Evolutionary conservation across 2,113 vertebrate genomes (phyloP), one percentile per base, ranked within the genome.

Genomic region (Perca fluviatilis): DNA sequence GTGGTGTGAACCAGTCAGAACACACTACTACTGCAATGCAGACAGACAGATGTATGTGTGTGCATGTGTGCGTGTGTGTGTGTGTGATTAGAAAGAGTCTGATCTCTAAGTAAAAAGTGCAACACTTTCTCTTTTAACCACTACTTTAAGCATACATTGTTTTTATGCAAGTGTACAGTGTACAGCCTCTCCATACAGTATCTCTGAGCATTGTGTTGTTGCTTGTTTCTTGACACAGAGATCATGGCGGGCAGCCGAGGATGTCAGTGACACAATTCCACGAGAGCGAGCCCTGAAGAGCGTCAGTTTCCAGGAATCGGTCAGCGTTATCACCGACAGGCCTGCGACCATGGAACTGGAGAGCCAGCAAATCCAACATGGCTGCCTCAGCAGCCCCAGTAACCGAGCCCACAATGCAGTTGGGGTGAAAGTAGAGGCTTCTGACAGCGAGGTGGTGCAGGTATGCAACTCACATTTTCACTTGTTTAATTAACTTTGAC

Each of bases 331-430:
- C 90, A 80, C 95, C 68, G 88, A 93, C 90, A 94, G 92, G 62
- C 94, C 91, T 30, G 92, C 85, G 90, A 95, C 89, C 89, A 99
- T 99, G 98, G 98, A 99, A 91, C 92, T 98, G 89, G 97, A 97
- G 91, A 95, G 95, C 86, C 92, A 93, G 85, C 91, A 92, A 80
- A 88, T 90, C 81, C 92, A 92, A 80, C 93, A 94, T 67, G 90
- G 89, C 80, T 76, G 86, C 84, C 91, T 95, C 47, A 93, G 93
- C 79, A 96, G 95, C 79, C 93, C 95, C 83, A 89, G 92, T 0
- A 56, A 91, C 80, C 74, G 86, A 87, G 93, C 93, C 18, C 95
- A 95, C 74, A 97, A 95, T 89, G 95, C 95, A 79, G 87, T 96
- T 79, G 94, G 95, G 72, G 94, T 96, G 54, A 95, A 92, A 79